Evolutionary conservation across 2,888 invertebrate species (phyloP).

Genomic region (Keiferia lycopersicella): DNA sequence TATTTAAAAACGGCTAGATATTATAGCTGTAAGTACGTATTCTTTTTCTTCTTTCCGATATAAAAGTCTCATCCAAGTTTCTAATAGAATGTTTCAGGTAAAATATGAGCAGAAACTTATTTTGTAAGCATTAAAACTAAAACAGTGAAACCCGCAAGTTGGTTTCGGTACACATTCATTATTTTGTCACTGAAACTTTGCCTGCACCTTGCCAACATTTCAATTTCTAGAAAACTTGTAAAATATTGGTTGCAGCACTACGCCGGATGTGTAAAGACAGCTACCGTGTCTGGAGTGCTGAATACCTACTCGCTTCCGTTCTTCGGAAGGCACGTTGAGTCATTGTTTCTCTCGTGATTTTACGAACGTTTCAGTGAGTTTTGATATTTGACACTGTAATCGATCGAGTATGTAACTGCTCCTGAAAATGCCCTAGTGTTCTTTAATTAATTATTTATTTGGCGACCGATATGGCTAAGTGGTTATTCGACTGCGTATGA

Average conservation of each 20-base stretch:
- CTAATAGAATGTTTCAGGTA: slow-evolving; percentile 1
- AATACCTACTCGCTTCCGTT: neutral
- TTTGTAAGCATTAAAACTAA: neutral
- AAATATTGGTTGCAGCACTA: neutral
- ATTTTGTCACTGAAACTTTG: slow-evolving; percentile 4
- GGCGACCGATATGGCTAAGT: too few relatives aligned
- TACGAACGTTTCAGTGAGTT: too few relatives aligned
- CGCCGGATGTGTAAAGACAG: neutral
- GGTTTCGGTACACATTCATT: neutral
- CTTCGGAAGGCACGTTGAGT: neutral
- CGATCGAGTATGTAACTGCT: too few relatives aligned
- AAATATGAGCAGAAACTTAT: neutral
- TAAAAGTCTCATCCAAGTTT: neutral
- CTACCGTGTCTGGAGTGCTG: neutral
- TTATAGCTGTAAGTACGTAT: too few relatives aligned
- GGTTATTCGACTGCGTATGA: too few relatives aligned
- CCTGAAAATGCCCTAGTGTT: too few relatives aligned
- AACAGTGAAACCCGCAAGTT: neutral
- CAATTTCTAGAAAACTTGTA: slow-evolving; percentile 9
- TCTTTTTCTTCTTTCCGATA: too few relatives aligned
- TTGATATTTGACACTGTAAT: too few relatives aligned
- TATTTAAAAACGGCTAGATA: too few relatives aligned
- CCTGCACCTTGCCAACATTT: slow-evolving; percentile 6
- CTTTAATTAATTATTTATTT: too few relatives aligned
- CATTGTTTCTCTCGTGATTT: too few relatives aligned